phyloP scores from a whole-genome alignment of 2,888 invertebrate genomes.

The Leptopilina syphax region DNA sequence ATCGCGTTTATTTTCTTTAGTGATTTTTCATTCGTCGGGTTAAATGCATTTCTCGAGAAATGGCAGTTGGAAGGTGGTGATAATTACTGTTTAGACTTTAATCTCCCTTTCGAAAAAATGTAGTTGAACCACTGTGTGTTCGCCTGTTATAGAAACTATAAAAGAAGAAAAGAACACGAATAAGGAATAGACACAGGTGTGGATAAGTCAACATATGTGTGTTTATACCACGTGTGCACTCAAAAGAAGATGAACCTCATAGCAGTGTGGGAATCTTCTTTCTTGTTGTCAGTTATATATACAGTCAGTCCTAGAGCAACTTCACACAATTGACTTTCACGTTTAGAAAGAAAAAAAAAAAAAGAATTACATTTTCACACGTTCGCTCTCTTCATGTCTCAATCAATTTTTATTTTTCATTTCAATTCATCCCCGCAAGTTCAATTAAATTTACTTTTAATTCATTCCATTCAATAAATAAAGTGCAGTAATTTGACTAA shows the following conservation, averaged over 20 bases:
- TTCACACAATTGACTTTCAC: conserved; percentile 39
- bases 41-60: conserved; percentile 26
- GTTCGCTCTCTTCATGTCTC: conserved; percentile 13
- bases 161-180: conserved; percentile 26
- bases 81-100: conserved; percentile 34
- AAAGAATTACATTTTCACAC: conserved; percentile 19
- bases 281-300: conserved; percentile 17
- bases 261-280: conserved; percentile 25
- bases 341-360: conserved; percentile 7
- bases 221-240: conserved; percentile 17
- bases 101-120: conserved; percentile 40
- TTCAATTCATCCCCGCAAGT: not conserved
- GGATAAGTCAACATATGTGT: conserved; percentile 37
- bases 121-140: conserved; percentile 29
- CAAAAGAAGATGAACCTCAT: not conserved
- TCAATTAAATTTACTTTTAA: too few relatives aligned
- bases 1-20: not conserved
- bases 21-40: not conserved
- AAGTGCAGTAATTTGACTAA: too few relatives aligned
- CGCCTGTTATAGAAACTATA: conserved; percentile 6
- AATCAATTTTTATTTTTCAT: conserved; percentile 26
- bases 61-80: conserved; percentile 29
- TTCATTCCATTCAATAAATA: too few relatives aligned
- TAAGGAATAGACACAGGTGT: conserved; percentile 37
- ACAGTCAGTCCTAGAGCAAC: conserved; percentile 22